These are phyloP conservation scores for Pipistrellus pygmaeus DNA, from an alignment of 2,797 vertebrate genomes.

Conservation along the genomic window DNA sequence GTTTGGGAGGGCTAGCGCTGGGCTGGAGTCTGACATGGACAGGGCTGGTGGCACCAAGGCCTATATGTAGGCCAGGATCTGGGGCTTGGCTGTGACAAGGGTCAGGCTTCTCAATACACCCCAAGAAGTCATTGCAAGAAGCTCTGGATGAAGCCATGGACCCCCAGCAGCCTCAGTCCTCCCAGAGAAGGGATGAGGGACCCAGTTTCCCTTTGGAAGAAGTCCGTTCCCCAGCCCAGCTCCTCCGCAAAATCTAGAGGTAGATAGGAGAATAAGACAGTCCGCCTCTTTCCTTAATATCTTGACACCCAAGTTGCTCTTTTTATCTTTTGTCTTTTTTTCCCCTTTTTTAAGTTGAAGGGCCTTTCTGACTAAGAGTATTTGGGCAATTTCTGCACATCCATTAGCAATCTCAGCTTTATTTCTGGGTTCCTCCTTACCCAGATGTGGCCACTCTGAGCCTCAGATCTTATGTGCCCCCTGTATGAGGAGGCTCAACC, in stretches of 20 bases:
- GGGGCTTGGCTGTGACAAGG: neutral
- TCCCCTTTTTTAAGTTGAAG: neutral
- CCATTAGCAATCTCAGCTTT: neutral
- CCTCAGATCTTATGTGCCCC: neutral
- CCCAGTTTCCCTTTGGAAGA: neutral
- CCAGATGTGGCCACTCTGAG: neutral
- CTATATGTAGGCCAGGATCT: fast-evolving
- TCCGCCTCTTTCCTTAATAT: neutral
- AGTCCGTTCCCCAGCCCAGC: neutral
- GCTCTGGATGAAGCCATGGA: neutral
- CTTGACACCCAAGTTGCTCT: neutral
- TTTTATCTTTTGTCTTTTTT: neutral
- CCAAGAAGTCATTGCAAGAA: neutral
- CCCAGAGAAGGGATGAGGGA: neutral
- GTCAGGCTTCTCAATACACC: neutral
- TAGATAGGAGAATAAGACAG: neutral
- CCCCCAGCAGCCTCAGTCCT: neutral
- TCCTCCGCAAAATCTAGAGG: neutral
- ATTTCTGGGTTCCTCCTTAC: neutral
- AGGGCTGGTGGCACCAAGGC: neutral
- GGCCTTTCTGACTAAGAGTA: neutral
- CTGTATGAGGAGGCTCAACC: neutral
- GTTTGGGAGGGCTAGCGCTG: neutral
- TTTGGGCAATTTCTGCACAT: neutral
- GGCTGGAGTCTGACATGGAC: neutral